Conservation (phyloP, 2,888 invertebrate species). For the Dermolepida albohirtum region DNA sequence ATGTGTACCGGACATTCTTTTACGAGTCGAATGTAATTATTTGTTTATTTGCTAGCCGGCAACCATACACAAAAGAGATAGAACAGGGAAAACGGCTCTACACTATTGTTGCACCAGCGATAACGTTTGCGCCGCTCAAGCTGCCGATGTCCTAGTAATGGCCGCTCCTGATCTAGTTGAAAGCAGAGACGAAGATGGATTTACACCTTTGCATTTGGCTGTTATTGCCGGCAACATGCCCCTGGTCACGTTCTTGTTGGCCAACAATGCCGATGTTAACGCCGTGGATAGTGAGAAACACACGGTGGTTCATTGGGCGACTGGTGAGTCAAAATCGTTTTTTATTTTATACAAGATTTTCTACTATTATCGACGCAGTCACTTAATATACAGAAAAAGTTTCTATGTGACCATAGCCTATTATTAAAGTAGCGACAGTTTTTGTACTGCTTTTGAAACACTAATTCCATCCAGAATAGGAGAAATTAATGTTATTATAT, state of each 20-base stretch:
- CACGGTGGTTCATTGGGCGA: constrained; percentile 98
- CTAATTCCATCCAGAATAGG: no score
- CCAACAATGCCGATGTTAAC: constrained; percentile 90
- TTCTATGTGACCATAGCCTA: no score
- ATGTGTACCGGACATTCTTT: no score
- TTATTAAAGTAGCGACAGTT: no score
- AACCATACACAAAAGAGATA: constrained; percentile 78
- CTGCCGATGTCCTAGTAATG: constrained; percentile 79
- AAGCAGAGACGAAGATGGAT: constrained; percentile 91
- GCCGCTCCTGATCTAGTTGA: constrained; percentile 88
- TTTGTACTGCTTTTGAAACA: no score
- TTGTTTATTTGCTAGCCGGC: constrained; percentile 65
- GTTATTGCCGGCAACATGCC: constrained; percentile 93
- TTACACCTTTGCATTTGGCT: constrained; percentile 94
- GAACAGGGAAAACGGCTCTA: constrained; percentile 86
- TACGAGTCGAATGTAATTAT: no score
- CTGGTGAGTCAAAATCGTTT: no score
- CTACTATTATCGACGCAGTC: no score
- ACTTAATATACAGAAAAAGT: no score
- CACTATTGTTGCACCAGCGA: constrained; percentile 85
- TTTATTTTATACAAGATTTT: no score
- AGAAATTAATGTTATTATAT: no score
- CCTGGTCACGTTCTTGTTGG: constrained; percentile 85
- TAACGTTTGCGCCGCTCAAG: constrained; percentile 69
- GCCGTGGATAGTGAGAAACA: constrained; percentile 94